Base-by-base conservation (phyloP, 2,888 invertebrate genomes). In the Lordiphosa fenestrarum region DNA sequence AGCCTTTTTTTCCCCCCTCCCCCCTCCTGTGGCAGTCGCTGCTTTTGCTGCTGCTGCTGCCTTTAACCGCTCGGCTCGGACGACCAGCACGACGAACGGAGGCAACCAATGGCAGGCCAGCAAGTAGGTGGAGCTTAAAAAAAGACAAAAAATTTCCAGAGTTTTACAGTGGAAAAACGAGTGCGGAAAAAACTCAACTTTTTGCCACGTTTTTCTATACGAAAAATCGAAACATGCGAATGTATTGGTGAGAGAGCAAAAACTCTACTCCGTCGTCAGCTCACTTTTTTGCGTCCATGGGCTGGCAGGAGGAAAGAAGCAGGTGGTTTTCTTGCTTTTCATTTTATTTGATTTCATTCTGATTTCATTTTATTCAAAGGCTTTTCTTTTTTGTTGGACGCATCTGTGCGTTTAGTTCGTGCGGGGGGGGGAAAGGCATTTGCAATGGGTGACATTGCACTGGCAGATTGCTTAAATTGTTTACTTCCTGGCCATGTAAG, bases 61-160 rank as follows among this genome's bases (percentile, higher is more conserved):
- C n/a, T n/a, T n/a, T n/a, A n/a, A n/a, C n/a, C n/a, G n/a, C n/a
- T n/a, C 25, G 53, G 37, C 33, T 10, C 36, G 21, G 0, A 37
- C 36, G 36, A 37, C 61, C 41, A 53, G 39, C 52, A 25, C 37
- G 13, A 46, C 23, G 52, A 50, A 38, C 19, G 66, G 72, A 83
- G 83, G 74, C 86, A 67, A 70, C 82, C 84, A 87, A 87, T 87
- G 85, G 81, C 81, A 78, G 55, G 66, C 61, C 85, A 83, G 86
- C 82, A 86, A 86, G 87, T 87, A 87, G 87, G 87, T 87, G 85
- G 84, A 85, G 86, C 82, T 82, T 84, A 73, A 87, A 85, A 87
- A 86, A 86, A 73, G 66, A 86, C 86, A 87, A 87, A 87, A 80
- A 75, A 75, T 71, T 59, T 53, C 60, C 68, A 53, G 59, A 56